phyloP scores from a whole-genome alignment of 2,888 invertebrate species.

The Drosophila mayaguana region DNA sequence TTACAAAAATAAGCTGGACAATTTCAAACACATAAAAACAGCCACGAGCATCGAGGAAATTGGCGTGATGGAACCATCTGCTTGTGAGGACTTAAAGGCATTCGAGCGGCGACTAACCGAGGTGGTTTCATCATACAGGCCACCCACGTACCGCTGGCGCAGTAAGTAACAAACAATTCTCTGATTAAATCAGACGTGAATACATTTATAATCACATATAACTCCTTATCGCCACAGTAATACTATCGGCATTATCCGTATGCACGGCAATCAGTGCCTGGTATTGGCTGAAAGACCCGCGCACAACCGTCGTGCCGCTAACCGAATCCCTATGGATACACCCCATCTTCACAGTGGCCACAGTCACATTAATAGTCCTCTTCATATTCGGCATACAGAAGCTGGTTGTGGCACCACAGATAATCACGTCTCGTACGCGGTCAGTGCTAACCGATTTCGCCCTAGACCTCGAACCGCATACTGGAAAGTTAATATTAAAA shows the following conservation, averaged over 20 bases:
- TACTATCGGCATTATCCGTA: conserved; percentile 93
- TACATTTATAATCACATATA: background rate
- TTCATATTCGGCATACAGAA: conserved; percentile 97
- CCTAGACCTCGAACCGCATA: conserved; percentile 89
- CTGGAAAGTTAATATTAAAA: conserved; percentile 96
- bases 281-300: conserved; percentile 97
- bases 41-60: conserved; percentile 78
- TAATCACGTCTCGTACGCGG: conserved; percentile 96
- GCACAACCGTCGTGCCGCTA: conserved; percentile 95
- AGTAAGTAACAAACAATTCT: conserved; percentile 87
- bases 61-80: conserved; percentile 91
- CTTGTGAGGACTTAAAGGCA: conserved; percentile 98
- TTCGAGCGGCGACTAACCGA: conserved; percentile 98
- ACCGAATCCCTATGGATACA: conserved; percentile 97
- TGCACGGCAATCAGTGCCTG: conserved; percentile 97
- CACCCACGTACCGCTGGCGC: conserved; percentile 97
- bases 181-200: background rate
- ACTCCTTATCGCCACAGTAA: conserved; percentile 87
- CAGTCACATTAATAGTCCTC: conserved; percentile 91
- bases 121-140: conserved; percentile 97
- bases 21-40: conserved; percentile 65
- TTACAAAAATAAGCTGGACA: conserved; percentile 71
- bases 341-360: conserved; percentile 96
- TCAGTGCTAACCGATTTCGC: conserved; percentile 97
- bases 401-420: conserved; percentile 97